These are phyloP conservation scores for Serranus cabrilla DNA, from an alignment of 2,797 vertebrate genomes.

Conservation along the genomic window DNA sequence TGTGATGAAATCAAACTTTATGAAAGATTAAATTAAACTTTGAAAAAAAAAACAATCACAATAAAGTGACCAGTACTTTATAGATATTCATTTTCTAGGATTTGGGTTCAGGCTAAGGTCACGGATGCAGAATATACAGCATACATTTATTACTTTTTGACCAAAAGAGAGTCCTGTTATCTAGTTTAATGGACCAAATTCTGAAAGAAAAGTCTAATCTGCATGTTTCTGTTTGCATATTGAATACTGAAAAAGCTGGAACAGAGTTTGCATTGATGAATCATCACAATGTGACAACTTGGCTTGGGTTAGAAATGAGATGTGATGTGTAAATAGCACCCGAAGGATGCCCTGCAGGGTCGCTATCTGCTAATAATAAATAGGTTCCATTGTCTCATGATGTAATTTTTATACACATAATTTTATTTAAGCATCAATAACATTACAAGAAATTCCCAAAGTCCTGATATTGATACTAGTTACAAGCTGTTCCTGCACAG, in stretches of 20 bases:
- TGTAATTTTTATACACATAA: not conserved
- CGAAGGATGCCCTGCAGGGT: not conserved
- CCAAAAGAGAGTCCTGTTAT: not conserved
- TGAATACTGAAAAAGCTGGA: not conserved
- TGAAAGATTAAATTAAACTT: slow-evolving; percentile 8
- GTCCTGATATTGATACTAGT: not conserved
- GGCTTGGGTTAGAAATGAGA: not conserved
- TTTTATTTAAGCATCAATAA: not conserved
- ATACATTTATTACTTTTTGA: not conserved
- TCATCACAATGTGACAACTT: not conserved
- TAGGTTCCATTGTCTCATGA: not conserved
- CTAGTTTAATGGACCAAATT: not conserved
- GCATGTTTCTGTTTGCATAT: not conserved
- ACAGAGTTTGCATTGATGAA: not conserved
- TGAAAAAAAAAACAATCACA: not conserved
- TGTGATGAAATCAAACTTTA: slow-evolving; percentile 28
- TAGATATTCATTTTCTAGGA: not conserved
- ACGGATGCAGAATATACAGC: not conserved
- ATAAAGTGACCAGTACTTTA: not conserved
- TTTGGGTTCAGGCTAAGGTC: not conserved
- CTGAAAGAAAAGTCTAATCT: not conserved
- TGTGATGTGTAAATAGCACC: not conserved
- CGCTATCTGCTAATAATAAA: not conserved
- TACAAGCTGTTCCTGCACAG: too few relatives aligned
- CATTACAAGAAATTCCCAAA: not conserved